Evolutionary conservation across 2,113 vertebrate genomes (phyloP), one percentile per base, ranked within the genome.

Genomic region (Tyrannus savana): DNA sequence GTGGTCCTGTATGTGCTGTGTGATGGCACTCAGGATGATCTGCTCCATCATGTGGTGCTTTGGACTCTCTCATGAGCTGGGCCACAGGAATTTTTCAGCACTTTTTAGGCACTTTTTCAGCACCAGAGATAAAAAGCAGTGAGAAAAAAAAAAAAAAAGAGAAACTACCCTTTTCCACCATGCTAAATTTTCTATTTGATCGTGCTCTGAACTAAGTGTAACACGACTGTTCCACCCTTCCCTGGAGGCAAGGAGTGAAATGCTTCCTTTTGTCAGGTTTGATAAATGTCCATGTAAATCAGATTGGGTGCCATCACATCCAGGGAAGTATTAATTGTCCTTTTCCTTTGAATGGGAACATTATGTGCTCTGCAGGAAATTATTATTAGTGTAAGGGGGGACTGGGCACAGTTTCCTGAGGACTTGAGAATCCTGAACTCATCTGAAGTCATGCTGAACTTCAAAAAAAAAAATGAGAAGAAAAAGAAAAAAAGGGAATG

Each of bases 81-180:
- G 7, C 33, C 35, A 62, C 41, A 35, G 0, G 0, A 19, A n/a
- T 15, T n/a, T n/a, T n/a, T n/a, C n/a, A n/a, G n/a, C n/a, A n/a
- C n/a, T n/a, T n/a, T n/a, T 49, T 39, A 35, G 19, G 14, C 33
- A 33, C 33, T 39, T 64, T 73, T 73, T n/a, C 50, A 80, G 13
- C 14, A 19, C 31, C 25, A 7, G 19, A 49, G 50, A 62, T 14
- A 5, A 74, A n/a, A 16, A 60, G 9, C 39, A 56, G 8, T 12
- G 11, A 49, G 39, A 12, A 41, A 41, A 41, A 86, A 84, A 55
- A 37, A 37, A 37, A 37, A n/a, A n/a, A n/a, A n/a, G 13, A 66
- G 24, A 55, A 49, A 10, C 2, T 0, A n/a, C 33, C 10, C 25
- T 49, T 86, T 71, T n/a, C 28, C 42, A 81, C 10, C 30, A 31